Percentiles rank a stretch among this genome's conserved stretches.
These are phyloP conservation scores for Dynastes grantii DNA, from an alignment of 2,888 invertebrate genomes.

Conservation along the genomic window DNA sequence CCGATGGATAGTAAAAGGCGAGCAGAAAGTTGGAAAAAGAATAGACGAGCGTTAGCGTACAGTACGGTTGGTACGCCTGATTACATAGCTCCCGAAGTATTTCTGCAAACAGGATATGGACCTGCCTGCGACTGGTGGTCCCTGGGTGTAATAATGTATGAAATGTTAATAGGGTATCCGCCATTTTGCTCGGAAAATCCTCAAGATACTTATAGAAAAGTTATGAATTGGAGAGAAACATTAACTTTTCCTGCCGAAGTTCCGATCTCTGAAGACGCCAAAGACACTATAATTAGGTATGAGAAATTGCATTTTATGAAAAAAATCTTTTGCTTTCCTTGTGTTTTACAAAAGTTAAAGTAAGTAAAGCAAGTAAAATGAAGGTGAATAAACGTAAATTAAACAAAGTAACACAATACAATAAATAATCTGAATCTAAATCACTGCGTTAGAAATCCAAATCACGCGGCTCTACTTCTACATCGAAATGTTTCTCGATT, in stretches of 20 bases:
- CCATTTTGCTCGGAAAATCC: constrained; percentile 99
- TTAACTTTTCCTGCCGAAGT: constrained; percentile 99
- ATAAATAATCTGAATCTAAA: too few relatives aligned
- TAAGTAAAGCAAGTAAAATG: too few relatives aligned
- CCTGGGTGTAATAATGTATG: constrained; percentile 99
- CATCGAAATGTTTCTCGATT: too few relatives aligned
- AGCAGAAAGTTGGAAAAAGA: constrained; percentile 99
- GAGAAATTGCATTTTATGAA: constrained; percentile 28
- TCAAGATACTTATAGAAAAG: constrained; percentile 96
- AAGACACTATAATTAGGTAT: constrained; percentile 87
- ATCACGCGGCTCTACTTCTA: too few relatives aligned
- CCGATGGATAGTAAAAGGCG: constrained; percentile 98
- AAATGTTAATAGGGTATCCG: constrained; percentile 99
- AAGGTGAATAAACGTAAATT: too few relatives aligned
- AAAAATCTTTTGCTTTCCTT: too few relatives aligned
- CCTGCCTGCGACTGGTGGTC: constrained; percentile 99
- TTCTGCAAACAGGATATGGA: constrained; percentile 97
- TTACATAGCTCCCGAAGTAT: constrained; percentile 99
- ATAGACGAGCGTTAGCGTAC: constrained; percentile 94
- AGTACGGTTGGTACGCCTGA: constrained; percentile 98
- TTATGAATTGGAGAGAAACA: constrained; percentile 99
- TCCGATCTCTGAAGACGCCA: constrained; percentile 98
- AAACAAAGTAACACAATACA: too few relatives aligned
- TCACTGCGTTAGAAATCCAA: too few relatives aligned
- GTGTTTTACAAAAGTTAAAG: too few relatives aligned